phyloP scores from a whole-genome alignment of 2,888 invertebrate genomes.

The Parelbella ahira region DNA sequence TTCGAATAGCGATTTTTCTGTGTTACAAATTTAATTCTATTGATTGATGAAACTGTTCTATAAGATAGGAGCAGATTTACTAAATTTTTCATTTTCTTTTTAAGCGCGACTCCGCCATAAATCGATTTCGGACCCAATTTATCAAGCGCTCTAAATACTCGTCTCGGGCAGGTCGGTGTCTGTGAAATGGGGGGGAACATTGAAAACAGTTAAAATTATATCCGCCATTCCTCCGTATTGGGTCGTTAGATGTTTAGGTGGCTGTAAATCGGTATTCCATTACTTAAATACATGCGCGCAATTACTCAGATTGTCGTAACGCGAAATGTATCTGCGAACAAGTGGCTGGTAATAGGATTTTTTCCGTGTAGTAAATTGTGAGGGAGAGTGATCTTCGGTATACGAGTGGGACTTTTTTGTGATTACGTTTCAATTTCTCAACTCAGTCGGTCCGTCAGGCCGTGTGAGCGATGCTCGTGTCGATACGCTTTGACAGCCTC shows the following conservation, averaged over 20 bases:
- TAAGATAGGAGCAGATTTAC: constrained; percentile 62
- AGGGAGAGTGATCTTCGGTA: constrained; percentile 40
- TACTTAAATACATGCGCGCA: no score
- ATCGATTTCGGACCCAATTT: constrained; percentile 67
- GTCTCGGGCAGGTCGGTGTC: constrained; percentile 47
- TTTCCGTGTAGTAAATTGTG: no score
- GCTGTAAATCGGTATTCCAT: no score
- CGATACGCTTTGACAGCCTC: constrained; percentile 51
- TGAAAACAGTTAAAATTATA: constrained; percentile 48
- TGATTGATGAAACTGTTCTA: constrained; percentile 73
- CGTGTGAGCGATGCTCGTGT: constrained; percentile 67
- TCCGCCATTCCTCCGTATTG: constrained; percentile 42
- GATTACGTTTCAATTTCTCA: constrained; percentile 73
- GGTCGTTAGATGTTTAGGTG: no score
- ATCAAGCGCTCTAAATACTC: constrained; percentile 66
- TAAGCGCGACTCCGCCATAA: constrained; percentile 58
- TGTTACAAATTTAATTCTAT: constrained; percentile 53
- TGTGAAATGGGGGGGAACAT: constrained; percentile 60
- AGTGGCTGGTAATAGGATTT: no score
- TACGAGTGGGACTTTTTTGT: constrained; percentile 42
- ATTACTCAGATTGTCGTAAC: no score
- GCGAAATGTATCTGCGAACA: no score
- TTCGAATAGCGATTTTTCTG: no score
- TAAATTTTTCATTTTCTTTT: constrained; percentile 68
- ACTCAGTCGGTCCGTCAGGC: constrained; percentile 70